phyloP scores from a whole-genome alignment of 2,888 invertebrate species.

The Tetrapedia diversipes region DNA sequence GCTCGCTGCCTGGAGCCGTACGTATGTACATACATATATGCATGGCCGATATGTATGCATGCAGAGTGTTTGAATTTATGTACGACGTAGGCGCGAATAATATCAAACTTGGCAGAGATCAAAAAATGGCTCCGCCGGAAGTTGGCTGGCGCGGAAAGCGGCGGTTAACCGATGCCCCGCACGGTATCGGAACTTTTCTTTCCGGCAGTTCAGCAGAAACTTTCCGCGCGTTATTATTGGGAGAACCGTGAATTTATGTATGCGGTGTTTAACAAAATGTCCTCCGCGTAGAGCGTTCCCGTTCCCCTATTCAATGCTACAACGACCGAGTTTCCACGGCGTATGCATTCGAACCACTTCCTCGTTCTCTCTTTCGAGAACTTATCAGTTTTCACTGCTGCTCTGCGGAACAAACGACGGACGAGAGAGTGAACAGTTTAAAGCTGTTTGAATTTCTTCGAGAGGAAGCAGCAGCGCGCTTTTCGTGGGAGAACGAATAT shows the following conservation, averaged over 20 bases:
- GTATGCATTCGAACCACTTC: neutral
- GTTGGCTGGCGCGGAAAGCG: slow-evolving; percentile 37
- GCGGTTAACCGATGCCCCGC: slow-evolving; percentile 44
- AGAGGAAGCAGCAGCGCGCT: too few species aligned
- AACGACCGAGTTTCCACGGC: neutral
- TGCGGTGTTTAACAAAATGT: slow-evolving; percentile 52
- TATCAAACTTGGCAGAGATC: slow-evolving; percentile 60
- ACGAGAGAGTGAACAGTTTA: too few species aligned
- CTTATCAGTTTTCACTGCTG: too few species aligned
- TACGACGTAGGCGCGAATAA: slow-evolving; percentile 61
- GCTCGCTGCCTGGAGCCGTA: slow-evolving; percentile 35
- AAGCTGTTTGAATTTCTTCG: too few species aligned
- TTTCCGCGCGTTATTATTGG: slow-evolving; percentile 51
- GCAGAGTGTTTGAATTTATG: slow-evolving; percentile 64
- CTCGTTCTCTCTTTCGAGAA: neutral
- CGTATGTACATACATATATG: slow-evolving; percentile 41
- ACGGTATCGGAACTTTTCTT: slow-evolving; percentile 46
- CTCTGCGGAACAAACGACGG: neutral
- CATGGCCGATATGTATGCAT: slow-evolving; percentile 44
- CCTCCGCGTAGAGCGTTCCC: slow-evolving; percentile 18
- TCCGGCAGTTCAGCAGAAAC: slow-evolving; percentile 26
- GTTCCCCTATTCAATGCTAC: slow-evolving; percentile 11
- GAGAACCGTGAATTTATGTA: slow-evolving; percentile 46
- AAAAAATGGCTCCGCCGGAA: slow-evolving; percentile 49
- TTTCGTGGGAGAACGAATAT: neutral